These are phyloP conservation scores for Amblyraja radiata DNA, from an alignment of 2,797 vertebrate genomes.

Conservation along the genomic window DNA sequence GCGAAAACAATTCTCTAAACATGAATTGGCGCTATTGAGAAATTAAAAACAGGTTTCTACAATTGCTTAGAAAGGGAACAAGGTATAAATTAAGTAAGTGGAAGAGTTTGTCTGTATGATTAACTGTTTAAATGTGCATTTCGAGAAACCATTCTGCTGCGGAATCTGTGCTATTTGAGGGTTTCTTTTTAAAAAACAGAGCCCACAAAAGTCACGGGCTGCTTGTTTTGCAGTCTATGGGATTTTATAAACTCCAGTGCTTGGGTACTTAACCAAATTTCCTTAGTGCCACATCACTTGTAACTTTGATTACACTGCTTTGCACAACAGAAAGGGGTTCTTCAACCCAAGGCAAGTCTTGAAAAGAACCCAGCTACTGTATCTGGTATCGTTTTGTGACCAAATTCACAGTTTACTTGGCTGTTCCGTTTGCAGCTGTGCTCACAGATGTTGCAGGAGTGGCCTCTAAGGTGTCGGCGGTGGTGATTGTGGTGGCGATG, in stretches of 20 bases:
- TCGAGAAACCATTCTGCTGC: not conserved
- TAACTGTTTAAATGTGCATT: slow-evolving; percentile 14
- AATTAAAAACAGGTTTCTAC: not conserved
- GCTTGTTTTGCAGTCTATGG: not conserved
- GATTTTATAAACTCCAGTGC: not conserved
- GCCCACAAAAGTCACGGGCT: not conserved
- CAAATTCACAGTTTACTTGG: slow-evolving; percentile 70
- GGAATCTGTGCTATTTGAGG: not conserved
- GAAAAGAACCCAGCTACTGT: slow-evolving; percentile 1
- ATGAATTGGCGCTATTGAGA: not conserved
- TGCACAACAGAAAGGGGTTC: slow-evolving; percentile 17
- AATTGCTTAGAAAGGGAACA: not conserved
- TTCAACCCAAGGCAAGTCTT: slow-evolving; percentile 18
- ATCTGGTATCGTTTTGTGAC: slow-evolving; percentile 12
- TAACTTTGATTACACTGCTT: not conserved
- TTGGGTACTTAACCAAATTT: slow-evolving; percentile 20
- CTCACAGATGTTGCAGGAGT: slow-evolving; percentile 63
- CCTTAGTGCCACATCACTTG: slow-evolving; percentile 26
- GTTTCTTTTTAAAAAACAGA: not conserved
- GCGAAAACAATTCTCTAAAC: slow-evolving; percentile 10
- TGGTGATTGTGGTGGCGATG: slow-evolving; percentile 77
- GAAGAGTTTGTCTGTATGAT: slow-evolving; percentile 22
- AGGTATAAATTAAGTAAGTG: slow-evolving; percentile 1
- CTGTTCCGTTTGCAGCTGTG: slow-evolving; percentile 74
- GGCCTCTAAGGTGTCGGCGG: slow-evolving; percentile 76